Conservation (phyloP, 37 sponge, comb jelly and placozoan genomes). For the Trichoplax adhaerens region DNA sequence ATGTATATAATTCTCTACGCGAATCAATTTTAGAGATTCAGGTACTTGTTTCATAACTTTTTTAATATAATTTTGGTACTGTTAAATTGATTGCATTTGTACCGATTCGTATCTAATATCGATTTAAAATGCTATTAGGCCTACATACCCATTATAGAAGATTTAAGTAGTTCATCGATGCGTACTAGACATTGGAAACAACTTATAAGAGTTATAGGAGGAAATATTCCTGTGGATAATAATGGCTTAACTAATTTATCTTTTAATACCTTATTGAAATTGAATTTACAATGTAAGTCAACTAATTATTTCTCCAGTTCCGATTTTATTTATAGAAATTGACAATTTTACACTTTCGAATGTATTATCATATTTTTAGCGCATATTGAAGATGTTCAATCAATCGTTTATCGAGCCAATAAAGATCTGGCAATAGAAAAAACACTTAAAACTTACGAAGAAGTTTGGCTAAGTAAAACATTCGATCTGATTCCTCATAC, state of each 20-base stretch:
- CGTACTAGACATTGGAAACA: constrained; percentile 95
- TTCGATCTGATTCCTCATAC: constrained; percentile 38
- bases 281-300: constrained; percentile 25
- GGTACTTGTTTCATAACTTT: background rate
- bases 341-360: background rate
- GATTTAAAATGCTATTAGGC: constrained; percentile 14
- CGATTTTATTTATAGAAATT: background rate
- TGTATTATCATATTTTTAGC: constrained; percentile 5
- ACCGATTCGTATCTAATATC: background rate
- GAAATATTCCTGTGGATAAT: constrained; percentile 17
- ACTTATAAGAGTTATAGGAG: constrained; percentile 27
- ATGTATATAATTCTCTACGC: constrained; percentile 10
- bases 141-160: constrained; percentile 32
- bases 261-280: constrained; percentile 21
- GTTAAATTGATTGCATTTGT: background rate
- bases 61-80: background rate
- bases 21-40: constrained; percentile 4
- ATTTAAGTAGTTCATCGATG: constrained; percentile 39
- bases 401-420: constrained; percentile 49
- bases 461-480: constrained; percentile 80
- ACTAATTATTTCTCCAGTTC: background rate
- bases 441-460: constrained; percentile 70
- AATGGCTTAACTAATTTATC: constrained; percentile 24
- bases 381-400: constrained; percentile 26
- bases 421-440: constrained; percentile 72